phyloP scores from a whole-genome alignment of 2,888 invertebrate genomes.

The Antitype chi region DNA sequence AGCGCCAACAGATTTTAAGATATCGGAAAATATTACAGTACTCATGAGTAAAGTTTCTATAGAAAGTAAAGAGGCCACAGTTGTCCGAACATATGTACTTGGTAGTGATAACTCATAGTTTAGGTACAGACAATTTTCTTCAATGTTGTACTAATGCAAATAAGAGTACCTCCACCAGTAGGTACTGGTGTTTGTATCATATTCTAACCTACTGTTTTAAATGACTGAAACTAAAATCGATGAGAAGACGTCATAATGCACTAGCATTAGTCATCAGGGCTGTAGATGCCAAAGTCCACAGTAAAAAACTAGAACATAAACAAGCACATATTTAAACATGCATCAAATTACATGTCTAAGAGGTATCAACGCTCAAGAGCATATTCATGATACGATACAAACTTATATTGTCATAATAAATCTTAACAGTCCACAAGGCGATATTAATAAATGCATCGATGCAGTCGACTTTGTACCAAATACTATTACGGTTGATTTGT shows the following conservation, averaged over 20 bases:
- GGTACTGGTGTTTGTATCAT: too few relatives aligned
- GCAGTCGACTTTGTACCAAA: slow-evolving; percentile 29
- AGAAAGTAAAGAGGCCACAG: too few relatives aligned
- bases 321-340: slow-evolving; percentile 32
- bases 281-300: slow-evolving; percentile 12
- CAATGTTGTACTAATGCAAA: background rate
- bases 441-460: slow-evolving; percentile 53
- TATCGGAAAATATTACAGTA: too few relatives aligned
- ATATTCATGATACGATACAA: slow-evolving; percentile 56
- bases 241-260: background rate
- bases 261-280: background rate
- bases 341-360: slow-evolving; percentile 11
- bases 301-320: slow-evolving; percentile 19
- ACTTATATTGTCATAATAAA: slow-evolving; percentile 50
- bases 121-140: background rate
- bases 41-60: too few relatives aligned
- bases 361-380: slow-evolving; percentile 51
- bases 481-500: background rate
- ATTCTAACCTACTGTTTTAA: background rate
- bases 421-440: slow-evolving; percentile 57
- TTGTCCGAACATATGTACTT: background rate
- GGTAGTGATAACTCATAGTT: background rate
- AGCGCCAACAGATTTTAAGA: too few relatives aligned
- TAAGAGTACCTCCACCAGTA: background rate
- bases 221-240: background rate